Evolutionary conservation across 1,140 invertebrate species (phyloP), one percentile per base, ranked within the genome.

Genomic region (Choristoneura fumiferana): DNA sequence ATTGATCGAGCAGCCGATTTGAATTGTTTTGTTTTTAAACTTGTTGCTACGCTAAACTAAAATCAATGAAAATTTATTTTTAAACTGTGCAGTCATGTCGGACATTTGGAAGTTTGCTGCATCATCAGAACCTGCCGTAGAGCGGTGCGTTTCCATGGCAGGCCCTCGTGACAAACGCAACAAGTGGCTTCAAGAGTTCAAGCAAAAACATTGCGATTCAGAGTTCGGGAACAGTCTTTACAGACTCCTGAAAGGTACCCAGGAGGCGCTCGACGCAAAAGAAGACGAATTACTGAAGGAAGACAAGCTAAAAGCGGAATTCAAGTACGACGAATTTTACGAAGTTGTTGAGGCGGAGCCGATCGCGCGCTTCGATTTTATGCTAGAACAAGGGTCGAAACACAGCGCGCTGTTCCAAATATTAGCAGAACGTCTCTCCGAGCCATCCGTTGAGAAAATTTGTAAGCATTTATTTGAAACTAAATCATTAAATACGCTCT

Each of bases 301-400:
- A 5, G 18, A 49, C 1, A 29, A 49, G 4, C 18, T 12, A 12
- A 49, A 49, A 9, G 13, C 22, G 22, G 43, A 22, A 49, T 12
- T 22, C 12, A 17, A 17, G 5, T 12, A 10, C n/a, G 43, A 49
- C 1, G 17, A 10, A 8, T 49, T 49, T 12, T 49, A 18, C 8
- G 43, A 49, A 14, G 8, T 17, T 0, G 43, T 49, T 22, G 43
- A 49, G n/a, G 43, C 22, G 10, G 43, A 33, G 12, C 43, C 43
- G 1, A 6, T 49, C 0, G 43, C 43, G 0, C 43, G 43, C 12
- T 49, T 49, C 43, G 43, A 49, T 6, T 49, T 22, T 6, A 49
- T 49, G 43, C 43, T 49, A 3, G 43, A 49, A 49, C 17, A 49
- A 10, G 43, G 43, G 9, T 22, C 43, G 17, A 49, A 49, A 49